Base-by-base conservation (phyloP, 1,140 invertebrate genomes). In the Amyelois transitella region DNA sequence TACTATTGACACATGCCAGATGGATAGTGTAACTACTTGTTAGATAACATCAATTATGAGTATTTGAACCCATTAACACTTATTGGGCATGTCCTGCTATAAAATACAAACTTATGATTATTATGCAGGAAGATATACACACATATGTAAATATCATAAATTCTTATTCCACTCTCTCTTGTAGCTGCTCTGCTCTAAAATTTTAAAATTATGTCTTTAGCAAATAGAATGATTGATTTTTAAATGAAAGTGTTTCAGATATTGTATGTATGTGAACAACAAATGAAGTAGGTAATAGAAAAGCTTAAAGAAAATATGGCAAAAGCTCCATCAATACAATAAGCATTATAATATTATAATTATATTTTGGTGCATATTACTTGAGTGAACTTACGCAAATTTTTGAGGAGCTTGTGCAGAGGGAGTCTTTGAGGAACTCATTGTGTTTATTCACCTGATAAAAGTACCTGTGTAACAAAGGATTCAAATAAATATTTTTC, bases 321-420 rank as follows among this genome's bases (percentile, higher is more conserved):
- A n/a, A n/a, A n/a, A n/a, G n/a, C n/a, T n/a, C n/a, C n/a, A n/a
- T n/a, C n/a, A n/a, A n/a, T n/a, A n/a, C n/a, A n/a, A n/a, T n/a
- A n/a, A n/a, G n/a, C n/a, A n/a, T n/a, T n/a, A n/a, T n/a, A n/a
- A n/a, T n/a, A n/a, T n/a, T n/a, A n/a, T n/a, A n/a, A n/a, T n/a
- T n/a, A n/a, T n/a, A n/a, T n/a, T n/a, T n/a, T n/a, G n/a, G n/a
- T 44, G 18, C 14, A 18, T 4, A 18, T 2, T 18, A 45, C 4
- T 19, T 10, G 2, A 8, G 19, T 20, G 21, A 24, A 71, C 71
- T 67, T 66, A 74, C 71, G 66, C 55, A 60, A 73, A 73, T 38
- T 70, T 62, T 57, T 63, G 60, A 54, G 58, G 60, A 58, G 60
- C 58, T 54, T 64, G 57, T 25, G 25, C 58, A 21, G 43, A 52